phyloP scores from a whole-genome alignment of 1,140 invertebrate genomes.

The Xylocopa sonorina region DNA sequence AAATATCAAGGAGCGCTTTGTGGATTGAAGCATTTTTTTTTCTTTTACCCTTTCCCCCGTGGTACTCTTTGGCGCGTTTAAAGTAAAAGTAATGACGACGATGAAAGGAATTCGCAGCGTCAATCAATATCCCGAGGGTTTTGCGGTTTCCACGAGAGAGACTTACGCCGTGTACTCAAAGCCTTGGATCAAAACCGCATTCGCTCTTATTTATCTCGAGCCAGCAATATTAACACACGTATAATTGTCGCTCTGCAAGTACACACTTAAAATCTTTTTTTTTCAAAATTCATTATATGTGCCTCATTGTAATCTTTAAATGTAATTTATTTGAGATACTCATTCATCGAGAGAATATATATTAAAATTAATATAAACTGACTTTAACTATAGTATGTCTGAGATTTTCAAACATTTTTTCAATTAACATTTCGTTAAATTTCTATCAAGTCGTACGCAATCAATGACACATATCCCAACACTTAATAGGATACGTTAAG shows the following conservation, averaged over 20 bases:
- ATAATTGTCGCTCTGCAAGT: background rate
- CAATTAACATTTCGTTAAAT: no score
- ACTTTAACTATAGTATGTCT: no score
- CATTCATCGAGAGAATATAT: no score
- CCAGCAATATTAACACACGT: background rate
- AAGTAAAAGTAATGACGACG: constrained; percentile 10
- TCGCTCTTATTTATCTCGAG: background rate
- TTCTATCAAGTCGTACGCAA: no score
- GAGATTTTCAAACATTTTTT: no score
- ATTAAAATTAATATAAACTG: no score
- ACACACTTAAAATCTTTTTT: no score
- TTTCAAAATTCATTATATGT: no score
- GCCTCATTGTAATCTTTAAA: no score
- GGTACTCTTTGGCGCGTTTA: constrained; percentile 31
- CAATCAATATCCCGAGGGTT: constrained; percentile 32
- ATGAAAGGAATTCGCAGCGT: constrained; percentile 34
- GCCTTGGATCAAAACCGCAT: constrained; percentile 22
- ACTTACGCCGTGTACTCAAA: constrained; percentile 1
- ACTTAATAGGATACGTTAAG: no score
- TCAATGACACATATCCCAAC: no score
- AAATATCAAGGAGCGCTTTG: background rate
- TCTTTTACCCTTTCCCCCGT: background rate
- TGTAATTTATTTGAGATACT: no score
- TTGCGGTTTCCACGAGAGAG: constrained; percentile 16
- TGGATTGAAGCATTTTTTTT: constrained; percentile 1